Conservation (phyloP, 2,888 invertebrate genomes). For the Mesoligia furuncula region DNA sequence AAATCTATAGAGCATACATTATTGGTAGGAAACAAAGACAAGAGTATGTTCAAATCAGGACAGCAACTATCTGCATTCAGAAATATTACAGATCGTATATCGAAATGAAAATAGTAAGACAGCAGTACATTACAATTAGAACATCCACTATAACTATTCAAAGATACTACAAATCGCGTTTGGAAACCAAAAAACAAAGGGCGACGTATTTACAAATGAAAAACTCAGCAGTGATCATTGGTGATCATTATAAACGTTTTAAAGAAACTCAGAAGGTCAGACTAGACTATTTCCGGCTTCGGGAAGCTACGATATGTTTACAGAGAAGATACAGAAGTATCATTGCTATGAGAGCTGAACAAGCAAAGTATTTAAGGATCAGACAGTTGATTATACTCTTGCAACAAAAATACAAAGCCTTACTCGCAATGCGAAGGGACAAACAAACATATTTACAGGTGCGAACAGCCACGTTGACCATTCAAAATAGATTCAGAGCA, state of each 20-base stretch:
- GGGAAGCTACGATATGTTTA: slow-evolving; percentile 78
- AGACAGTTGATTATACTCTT: slow-evolving; percentile 74
- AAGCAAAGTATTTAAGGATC: slow-evolving; percentile 75
- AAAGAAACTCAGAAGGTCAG: slow-evolving; percentile 72
- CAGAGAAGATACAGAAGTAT: slow-evolving; percentile 83
- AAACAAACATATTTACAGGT: slow-evolving; percentile 73
- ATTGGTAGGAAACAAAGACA: slow-evolving; percentile 76
- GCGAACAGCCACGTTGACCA: slow-evolving; percentile 63
- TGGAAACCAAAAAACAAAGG: slow-evolving; percentile 73
- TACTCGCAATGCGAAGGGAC: slow-evolving; percentile 75
- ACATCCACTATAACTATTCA: slow-evolving; percentile 75
- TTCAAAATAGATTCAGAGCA: slow-evolving; percentile 83
- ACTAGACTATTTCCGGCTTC: slow-evolving; percentile 79
- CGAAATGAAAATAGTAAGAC: slow-evolving; percentile 75
- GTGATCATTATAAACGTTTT: slow-evolving; percentile 71
- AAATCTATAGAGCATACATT: slow-evolving; percentile 78
- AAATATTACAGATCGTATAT: slow-evolving; percentile 79
- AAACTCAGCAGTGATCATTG: slow-evolving; percentile 71
- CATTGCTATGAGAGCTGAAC: slow-evolving; percentile 77
- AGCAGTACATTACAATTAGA: slow-evolving; percentile 73
- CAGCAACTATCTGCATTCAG: slow-evolving; percentile 80
- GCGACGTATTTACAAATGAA: slow-evolving; percentile 69
- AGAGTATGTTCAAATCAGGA: slow-evolving; percentile 78
- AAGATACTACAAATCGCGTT: slow-evolving; percentile 75
- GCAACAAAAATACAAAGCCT: slow-evolving; percentile 83